Base-by-base conservation (phyloP, 2,888 invertebrate species). In the Chrysopilus asiliformis region DNA sequence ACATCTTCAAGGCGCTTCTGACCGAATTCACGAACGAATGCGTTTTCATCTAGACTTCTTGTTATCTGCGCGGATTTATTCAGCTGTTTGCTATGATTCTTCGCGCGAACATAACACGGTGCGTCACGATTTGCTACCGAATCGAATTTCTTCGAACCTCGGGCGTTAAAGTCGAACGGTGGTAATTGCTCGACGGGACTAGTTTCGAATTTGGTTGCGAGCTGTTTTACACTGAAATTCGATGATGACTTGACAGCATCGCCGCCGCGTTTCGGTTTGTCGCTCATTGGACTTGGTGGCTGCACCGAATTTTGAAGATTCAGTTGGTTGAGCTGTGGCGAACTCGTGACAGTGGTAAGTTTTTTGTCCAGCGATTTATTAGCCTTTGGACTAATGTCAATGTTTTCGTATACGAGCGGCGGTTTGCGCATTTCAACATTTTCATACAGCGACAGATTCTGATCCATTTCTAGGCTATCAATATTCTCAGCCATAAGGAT, bases 41-140 rank as follows among this genome's bases (percentile, higher is more conserved):
- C 79, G 45, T 76, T 78, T 49, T 80, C 81, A 55, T 81, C 81
- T 36, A 81, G 56, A 1, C 80, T 80, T 17, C 79, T 64, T 0
- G 79, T 76, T 27, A 63, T 62, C 51, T 74, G 77, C 35, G 66
- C 61, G 0, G 74, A 70, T 43, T 72, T 71, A 50, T 75, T 76
- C 0, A 75, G 64, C 34, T 73, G 52, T 40, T 51, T 50, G 12
- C 38, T 39, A 40, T 64, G 65, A 14, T 69, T 68, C 47, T 72
- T 68, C 0, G 77, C 75, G 0, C 78, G 66, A 32, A 73, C 57
- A 41, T 75, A 72, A 0, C 75, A 75, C 3, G 75, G 40, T 7
- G 45, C 37, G 10, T 43, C 43, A 8, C 39, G 40, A 29, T 43
- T 43, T 26, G 20, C 28, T n/a, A 29, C 25, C 10, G 32, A 10